A percentile compares a stretch with the other conserved stretches of the same genome.
phyloP scores from a whole-genome alignment of 2,797 vertebrate genomes.

The Urosaurus nigricauda region DNA sequence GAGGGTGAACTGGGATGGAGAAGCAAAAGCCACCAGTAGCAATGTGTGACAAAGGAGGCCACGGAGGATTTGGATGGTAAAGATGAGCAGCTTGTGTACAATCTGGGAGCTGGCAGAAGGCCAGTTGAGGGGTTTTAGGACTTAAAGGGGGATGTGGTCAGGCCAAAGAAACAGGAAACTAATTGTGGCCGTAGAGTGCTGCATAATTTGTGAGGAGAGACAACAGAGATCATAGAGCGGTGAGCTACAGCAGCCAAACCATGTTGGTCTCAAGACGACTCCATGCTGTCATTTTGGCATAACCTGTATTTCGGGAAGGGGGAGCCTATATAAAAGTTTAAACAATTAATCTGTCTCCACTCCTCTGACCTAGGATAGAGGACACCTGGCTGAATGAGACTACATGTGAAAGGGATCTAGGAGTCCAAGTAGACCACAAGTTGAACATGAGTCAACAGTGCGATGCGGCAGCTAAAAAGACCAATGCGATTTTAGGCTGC shows the following conservation, averaged over 20 bases:
- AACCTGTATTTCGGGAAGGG: background rate
- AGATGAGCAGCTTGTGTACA: background rate
- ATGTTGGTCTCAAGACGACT: background rate
- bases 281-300: background rate
- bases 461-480: no score
- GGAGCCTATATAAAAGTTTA: fast-evolving
- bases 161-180: background rate
- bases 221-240: background rate
- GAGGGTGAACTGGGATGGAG: background rate
- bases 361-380: no score
- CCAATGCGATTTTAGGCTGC: no score
- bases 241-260: background rate
- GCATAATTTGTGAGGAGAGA: background rate
- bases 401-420: no score
- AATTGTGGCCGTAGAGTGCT: background rate
- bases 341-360: background rate
- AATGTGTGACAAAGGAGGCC: background rate
- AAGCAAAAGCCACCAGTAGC: background rate
- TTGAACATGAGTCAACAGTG: no score
- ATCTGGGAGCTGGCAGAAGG: background rate
- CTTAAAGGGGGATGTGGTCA: background rate
- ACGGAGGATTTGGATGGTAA: background rate
- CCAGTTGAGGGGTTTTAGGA: background rate
- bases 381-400: no score
- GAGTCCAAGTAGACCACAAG: no score